Evolutionary conservation across 2,888 invertebrate species (phyloP), one percentile per base, ranked within the genome.

Genomic region (Cataglyphis rosenhaueri): DNA sequence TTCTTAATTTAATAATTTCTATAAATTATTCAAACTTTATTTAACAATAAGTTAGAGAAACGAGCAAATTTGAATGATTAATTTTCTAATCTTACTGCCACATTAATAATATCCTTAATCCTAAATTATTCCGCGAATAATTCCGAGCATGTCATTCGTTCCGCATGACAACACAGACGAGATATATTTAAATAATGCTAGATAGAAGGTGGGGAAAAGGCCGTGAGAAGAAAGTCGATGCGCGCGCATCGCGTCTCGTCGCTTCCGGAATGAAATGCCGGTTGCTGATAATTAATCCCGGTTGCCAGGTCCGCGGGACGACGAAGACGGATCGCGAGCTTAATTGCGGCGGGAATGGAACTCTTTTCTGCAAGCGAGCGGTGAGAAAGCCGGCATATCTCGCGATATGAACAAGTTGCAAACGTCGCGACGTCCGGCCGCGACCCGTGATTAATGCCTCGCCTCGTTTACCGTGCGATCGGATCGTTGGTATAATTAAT

Each of bases 401-500:
- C 38, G 78, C 71, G 44, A 78, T 78, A 78, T 78, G 78, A 79
- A 79, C 78, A 59, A 59, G 32, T 79, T 79, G 78, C 78, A 32
- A 35, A 78, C 44, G 70, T 59, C 59, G 57, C 59, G 78, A 79
- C 71, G 71, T 61, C 71, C 35, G 59, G 70, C 71, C 78, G 71
- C 70, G 71, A 21, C 78, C 38, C 9, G 35, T 79, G 78, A 79
- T 79, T 79, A 79, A 79, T 79, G 78, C 25, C 35, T 71, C 59
- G 78, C 78, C 59, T 71, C 71, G 48, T 78, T 78, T 78, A 78
- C 78, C 57, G 71, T 44, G 70, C 57, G 71, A 78, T 79, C 25
- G 78, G 59, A 79, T 79, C 78, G 78, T 61, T 71, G 44, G 78
- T 79, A 79, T 79, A 79, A 79, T 79, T 79, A 79, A 79, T 79